Base-by-base conservation (phyloP, 1,140 invertebrate genomes). In the Drosophila biarmipes region DNA sequence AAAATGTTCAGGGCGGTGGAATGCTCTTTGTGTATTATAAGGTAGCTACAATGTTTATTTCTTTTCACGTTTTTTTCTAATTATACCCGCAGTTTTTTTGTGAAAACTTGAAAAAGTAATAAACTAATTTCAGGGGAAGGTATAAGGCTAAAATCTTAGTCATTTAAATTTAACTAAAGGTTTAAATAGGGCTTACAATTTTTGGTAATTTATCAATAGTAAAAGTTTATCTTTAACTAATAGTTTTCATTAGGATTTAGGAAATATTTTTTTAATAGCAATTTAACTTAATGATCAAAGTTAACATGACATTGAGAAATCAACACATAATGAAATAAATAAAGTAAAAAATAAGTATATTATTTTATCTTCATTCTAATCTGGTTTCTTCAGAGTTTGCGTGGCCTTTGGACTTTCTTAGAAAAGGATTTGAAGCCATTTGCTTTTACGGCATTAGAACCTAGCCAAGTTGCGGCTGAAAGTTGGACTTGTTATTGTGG, bases 401-500 rank as follows among this genome's bases (percentile, higher is more conserved):
- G 5, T 40, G 8, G n/a, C 38, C 2, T n/a, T 4, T 40, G 5
- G 38, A 15, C 7, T 40, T 40, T 8, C 40, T 56, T 12, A 15
- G 14, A 51, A 49, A 19, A 12, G 6, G 29, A 31, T 51, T 68
- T 27, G 21, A 56, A 38, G 34, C 15, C 14, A 35, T 72, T 69
- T 48, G 29, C 42, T 11, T 42, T 29, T 0, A 57, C 59, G 48
- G 59, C n/a, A 42, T 46, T 34, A 51, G 71, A 12, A 52, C 40
- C 74, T 19, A n/a, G 48, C 15, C 31, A 68, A 67, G 48, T 67
- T 46, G 11, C 12, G 52, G 49, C 15, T 34, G n/a, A 56, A 55
- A 69, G 63, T 69, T 54, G 27, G 49, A 56, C 64, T 69, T 69
- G 66, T 69, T 69, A 56, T 69, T 69, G 67, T 69, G 64, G 67